A percentile compares a stretch with the other conserved stretches of the same genome.
These are phyloP conservation scores for Microchirus variegatus DNA, from an alignment of 2,797 vertebrate species.

Conservation along the genomic window DNA sequence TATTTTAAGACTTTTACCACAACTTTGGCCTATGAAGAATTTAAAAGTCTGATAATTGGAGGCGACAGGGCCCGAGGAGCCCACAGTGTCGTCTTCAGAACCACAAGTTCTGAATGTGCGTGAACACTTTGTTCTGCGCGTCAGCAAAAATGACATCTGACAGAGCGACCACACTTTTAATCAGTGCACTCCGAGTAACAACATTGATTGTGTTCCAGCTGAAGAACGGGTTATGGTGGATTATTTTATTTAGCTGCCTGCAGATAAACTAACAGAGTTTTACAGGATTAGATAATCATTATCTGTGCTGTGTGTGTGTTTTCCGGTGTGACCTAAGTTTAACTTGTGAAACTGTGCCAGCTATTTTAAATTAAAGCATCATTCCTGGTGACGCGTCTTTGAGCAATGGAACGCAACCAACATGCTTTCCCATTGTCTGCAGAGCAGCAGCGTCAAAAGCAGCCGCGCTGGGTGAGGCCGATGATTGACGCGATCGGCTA, in stretches of 20 bases:
- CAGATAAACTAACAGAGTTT: constrained; percentile 29
- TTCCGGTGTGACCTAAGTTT: background rate
- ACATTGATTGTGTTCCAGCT: background rate
- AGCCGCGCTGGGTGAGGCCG: constrained; percentile 24
- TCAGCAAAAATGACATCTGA: constrained; percentile 13
- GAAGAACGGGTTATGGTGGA: constrained; percentile 1
- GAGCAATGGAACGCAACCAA: background rate
- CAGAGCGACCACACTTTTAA: background rate
- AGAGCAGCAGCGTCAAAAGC: constrained; percentile 14
- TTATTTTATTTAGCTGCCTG: constrained; percentile 22
- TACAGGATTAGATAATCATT: constrained; percentile 32
- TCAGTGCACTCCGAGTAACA: background rate
- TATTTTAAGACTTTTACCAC: no score
- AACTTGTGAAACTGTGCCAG: background rate
- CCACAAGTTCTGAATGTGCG: constrained; percentile 4
- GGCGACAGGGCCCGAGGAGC: background rate
- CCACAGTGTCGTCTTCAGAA: background rate
- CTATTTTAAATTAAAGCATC: background rate
- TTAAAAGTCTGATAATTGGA: background rate
- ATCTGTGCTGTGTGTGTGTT: background rate
- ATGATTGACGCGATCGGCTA: constrained; percentile 12
- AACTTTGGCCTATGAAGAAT: no score
- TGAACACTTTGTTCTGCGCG: constrained; percentile 14
- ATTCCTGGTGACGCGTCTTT: no score
- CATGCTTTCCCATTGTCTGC: constrained; percentile 1